These are phyloP conservation scores for Ceratosolen solmsi DNA, from an alignment of 1,140 invertebrate genomes.

Conservation along the genomic window DNA sequence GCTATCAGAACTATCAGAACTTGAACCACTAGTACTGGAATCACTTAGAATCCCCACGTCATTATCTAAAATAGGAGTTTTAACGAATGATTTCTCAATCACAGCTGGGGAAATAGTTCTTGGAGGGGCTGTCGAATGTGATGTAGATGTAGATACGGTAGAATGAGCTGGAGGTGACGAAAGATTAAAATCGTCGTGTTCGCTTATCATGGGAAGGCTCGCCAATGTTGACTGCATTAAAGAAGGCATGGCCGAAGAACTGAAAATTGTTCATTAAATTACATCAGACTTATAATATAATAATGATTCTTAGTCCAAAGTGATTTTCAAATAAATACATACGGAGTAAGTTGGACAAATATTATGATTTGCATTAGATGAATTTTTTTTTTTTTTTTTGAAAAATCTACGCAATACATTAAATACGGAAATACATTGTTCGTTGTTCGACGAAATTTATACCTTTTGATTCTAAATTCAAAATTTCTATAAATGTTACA, in stretches of 20 bases:
- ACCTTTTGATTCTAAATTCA: no score
- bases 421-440: no score
- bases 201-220: constrained; percentile 85
- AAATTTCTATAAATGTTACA: no score
- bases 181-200: constrained; percentile 74
- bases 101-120: constrained; percentile 53
- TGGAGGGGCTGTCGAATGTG: constrained; percentile 53
- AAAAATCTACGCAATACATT: not conserved
- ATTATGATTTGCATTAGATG: no score
- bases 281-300: no score
- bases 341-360: no score
- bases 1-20: constrained; percentile 68
- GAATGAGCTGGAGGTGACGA: constrained; percentile 54
- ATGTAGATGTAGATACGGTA: constrained; percentile 46
- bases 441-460: no score
- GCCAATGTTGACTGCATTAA: constrained; percentile 78
- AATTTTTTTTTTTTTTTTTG: no score
- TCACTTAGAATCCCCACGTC: constrained; percentile 62
- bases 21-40: constrained; percentile 66
- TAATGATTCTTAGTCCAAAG: no score
- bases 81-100: constrained; percentile 51
- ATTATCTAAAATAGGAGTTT: constrained; percentile 54
- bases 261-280: constrained; percentile 60
- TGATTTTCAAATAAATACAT: no score
- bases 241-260: constrained; percentile 75